Conservation (phyloP, 2,888 invertebrate species). For the Sesia apiformis region DNA sequence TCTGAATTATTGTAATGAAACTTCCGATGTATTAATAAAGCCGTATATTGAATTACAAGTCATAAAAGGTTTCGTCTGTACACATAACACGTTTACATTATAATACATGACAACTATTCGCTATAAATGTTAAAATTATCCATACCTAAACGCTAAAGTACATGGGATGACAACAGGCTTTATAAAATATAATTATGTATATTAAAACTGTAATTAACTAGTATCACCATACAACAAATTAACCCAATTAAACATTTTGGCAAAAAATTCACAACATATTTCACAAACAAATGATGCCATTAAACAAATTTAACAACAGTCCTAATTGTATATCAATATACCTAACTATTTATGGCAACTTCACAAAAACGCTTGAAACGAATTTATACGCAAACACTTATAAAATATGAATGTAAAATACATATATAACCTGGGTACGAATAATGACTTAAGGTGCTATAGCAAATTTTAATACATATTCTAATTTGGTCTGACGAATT, state of each 20-base stretch:
- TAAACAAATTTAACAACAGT: conserved; percentile 30
- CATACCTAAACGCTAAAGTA: conserved; percentile 38
- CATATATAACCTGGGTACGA: conserved; percentile 7
- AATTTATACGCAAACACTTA: conserved; percentile 18
- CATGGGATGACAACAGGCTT: conserved; percentile 39
- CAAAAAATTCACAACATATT: conserved; percentile 51
- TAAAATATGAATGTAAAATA: conserved; percentile 3
- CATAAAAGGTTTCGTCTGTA: conserved; percentile 49
- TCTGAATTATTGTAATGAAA: background rate
- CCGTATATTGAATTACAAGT: conserved; percentile 56
- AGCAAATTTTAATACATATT: too few relatives aligned
- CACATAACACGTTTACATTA: conserved; percentile 49
- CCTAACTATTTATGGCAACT: conserved; percentile 49
- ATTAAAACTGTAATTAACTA: conserved; percentile 49
- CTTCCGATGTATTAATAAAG: conserved; percentile 36
- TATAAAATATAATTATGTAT: conserved; percentile 24
- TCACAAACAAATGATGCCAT: conserved; percentile 34
- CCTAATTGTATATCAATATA: conserved; percentile 18
- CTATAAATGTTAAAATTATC: conserved; percentile 31
- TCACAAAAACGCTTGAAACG: conserved; percentile 11
- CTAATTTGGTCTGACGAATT: too few relatives aligned
- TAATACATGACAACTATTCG: conserved; percentile 35
- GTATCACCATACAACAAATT: conserved; percentile 56
- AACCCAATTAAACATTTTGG: conserved; percentile 44
- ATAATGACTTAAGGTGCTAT: too few relatives aligned